Base-by-base conservation (phyloP, 1,140 invertebrate species). In the Formica exsecta region DNA sequence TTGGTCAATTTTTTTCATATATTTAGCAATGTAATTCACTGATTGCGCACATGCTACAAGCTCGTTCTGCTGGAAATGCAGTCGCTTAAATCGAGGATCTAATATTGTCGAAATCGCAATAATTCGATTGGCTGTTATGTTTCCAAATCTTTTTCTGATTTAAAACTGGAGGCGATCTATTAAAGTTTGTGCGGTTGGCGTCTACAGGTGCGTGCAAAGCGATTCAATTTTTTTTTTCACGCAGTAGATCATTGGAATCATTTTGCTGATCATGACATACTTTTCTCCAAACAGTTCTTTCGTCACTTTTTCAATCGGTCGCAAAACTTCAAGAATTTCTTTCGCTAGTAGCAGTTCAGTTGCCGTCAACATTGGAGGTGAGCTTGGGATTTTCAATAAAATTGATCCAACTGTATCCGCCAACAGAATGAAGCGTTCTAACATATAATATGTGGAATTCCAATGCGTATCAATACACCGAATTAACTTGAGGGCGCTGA, bases 51-150 rank as follows among this genome's bases (percentile, higher is more conserved):
- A 59, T 59, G 57, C 57, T 59, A 59, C 25, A 59, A 22, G 57
- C 19, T 59, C 22, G 57, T 59, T 59, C n/a, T 59, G 57, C 22
- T 59, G 7, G 25, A 59, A 59, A 59, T 59, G n/a, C 57, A 59
- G 9, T 25, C 57, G 57, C 2, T 59, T 59, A 59, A 25, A 59
- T 59, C 57, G 57, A 59, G 57, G 57, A 25, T 59, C 57, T 7
- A 59, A n/a, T 59, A 59, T 59, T 22, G 54, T 59, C n/a, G n/a
- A 59, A 59, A 59, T n/a, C n/a, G 57, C 22, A 22, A 59, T 59
- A 59, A 59, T 59, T 22, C 57, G 57, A 59, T 59, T 59, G n/a
- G n/a, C n/a, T 59, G 57, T 59, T 11, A 59, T 59, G 57, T 7
- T 22, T 59, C 7, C 7, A 59, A 59, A 59, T 59, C 57, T 59